These are phyloP conservation scores for Temnothorax nylanderi DNA, from an alignment of 1,140 invertebrate genomes.

Conservation along the genomic window DNA sequence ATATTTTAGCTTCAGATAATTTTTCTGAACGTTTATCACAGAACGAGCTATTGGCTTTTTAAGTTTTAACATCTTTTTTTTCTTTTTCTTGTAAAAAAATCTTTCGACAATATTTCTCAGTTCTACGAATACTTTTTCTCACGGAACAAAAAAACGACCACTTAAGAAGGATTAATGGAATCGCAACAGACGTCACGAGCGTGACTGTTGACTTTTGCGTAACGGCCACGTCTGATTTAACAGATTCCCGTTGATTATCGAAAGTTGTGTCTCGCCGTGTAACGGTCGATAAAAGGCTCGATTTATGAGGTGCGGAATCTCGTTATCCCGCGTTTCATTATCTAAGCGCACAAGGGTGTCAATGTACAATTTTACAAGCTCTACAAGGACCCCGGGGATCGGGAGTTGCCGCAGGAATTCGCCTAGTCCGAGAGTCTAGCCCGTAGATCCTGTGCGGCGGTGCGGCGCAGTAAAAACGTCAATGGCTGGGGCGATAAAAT, in stretches of 20 bases:
- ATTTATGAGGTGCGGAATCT: slow-evolving; percentile 34
- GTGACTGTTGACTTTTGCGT: slow-evolving; percentile 8
- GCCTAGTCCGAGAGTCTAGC: slow-evolving; percentile 3
- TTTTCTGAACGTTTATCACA: background rate
- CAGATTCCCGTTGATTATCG: slow-evolving; percentile 36
- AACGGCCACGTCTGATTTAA: slow-evolving; percentile 28
- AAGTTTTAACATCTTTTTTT: background rate
- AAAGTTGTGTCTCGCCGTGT: slow-evolving; percentile 11
- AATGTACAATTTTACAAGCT: slow-evolving; percentile 52
- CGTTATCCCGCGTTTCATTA: slow-evolving; percentile 19
- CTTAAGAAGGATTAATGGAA: background rate
- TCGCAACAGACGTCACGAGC: background rate
- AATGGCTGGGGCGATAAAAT: slow-evolving; percentile 65
- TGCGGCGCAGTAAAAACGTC: slow-evolving; percentile 55
- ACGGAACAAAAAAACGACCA: background rate
- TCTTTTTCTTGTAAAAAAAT: background rate
- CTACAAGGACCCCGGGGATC: background rate
- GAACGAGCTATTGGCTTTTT: background rate
- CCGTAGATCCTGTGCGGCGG: slow-evolving; percentile 22
- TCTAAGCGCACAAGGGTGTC: background rate
- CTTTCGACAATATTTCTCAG: background rate
- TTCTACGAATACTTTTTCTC: background rate
- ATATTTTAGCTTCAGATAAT: background rate
- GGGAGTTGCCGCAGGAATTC: slow-evolving; percentile 20
- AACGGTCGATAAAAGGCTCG: slow-evolving; percentile 5